These are phyloP conservation scores for Sacculina carcini DNA, from an alignment of 2,888 invertebrate species.

Conservation along the genomic window DNA sequence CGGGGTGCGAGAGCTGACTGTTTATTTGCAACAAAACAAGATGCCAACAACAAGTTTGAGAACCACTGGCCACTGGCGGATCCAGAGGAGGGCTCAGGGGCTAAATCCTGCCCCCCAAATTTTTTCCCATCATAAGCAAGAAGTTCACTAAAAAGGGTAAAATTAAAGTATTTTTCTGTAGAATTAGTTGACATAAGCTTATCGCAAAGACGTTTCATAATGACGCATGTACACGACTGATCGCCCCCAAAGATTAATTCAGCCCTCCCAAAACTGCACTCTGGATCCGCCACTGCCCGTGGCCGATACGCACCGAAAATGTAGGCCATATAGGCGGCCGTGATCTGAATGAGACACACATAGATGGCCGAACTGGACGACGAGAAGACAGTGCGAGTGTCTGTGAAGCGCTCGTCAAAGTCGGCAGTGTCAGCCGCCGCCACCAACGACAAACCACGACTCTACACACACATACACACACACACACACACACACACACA, in stretches of 20 bases:
- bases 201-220: too few relatives aligned
- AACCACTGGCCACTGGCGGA: too few relatives aligned
- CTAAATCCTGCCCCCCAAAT: background rate
- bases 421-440: background rate
- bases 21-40: too few relatives aligned
- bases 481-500: background rate
- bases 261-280: too few relatives aligned
- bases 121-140: background rate
- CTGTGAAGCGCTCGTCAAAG: background rate
- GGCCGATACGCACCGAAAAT: constrained; percentile 34
- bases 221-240: too few relatives aligned
- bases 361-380: constrained; percentile 43
- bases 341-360: constrained; percentile 49
- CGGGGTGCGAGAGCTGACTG: too few relatives aligned
- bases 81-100: too few relatives aligned
- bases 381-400: constrained; percentile 30
- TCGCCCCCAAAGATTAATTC: too few relatives aligned
- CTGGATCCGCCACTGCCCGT: too few relatives aligned
- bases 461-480: background rate
- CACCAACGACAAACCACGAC: background rate
- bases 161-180: too few relatives aligned
- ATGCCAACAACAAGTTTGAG: too few relatives aligned
- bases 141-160: background rate
- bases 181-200: too few relatives aligned
- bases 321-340: constrained; percentile 62